phyloP scores from a whole-genome alignment of 2,113 vertebrate species.

The Amazona guildingii region DNA sequence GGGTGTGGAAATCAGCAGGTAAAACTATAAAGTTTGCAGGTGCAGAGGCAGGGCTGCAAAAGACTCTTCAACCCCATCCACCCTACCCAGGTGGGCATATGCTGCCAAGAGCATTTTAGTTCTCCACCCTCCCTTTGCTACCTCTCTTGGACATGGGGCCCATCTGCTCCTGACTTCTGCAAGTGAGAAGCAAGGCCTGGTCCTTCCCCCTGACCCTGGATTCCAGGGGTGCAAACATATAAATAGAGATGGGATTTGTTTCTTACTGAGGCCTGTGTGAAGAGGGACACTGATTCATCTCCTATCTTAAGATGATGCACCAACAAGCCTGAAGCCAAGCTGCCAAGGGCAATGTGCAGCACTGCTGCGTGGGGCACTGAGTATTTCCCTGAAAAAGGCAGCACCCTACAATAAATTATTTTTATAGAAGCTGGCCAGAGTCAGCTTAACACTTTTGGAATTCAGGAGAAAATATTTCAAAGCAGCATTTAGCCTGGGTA shows the following conservation, averaged over 20 bases:
- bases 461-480: slow-evolving; percentile 22
- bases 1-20: not conserved
- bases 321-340: not conserved
- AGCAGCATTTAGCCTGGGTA: slow-evolving; percentile 6
- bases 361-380: fast-evolving
- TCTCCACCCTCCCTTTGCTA: not conserved
- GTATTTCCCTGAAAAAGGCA: not conserved
- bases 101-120: not conserved
- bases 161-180: not conserved
- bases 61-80: not conserved
- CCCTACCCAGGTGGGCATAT: not conserved
- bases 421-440: slow-evolving; percentile 18
- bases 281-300: fast-evolving
- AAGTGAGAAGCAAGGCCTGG: not conserved
- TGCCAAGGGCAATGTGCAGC: fast-evolving
- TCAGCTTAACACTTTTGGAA: not conserved
- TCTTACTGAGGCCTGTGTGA: not conserved
- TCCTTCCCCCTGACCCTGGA: fast-evolving
- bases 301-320: not conserved
- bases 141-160: not conserved
- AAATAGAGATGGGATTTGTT: not conserved
- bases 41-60: not conserved
- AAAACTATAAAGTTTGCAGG: not conserved
- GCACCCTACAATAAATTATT: not conserved
- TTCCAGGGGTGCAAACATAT: not conserved